Evolutionary conservation across 2,888 invertebrate genomes (phyloP), one percentile per base, ranked within the genome.

Genomic region (Scaptomyza tumidula): DNA sequence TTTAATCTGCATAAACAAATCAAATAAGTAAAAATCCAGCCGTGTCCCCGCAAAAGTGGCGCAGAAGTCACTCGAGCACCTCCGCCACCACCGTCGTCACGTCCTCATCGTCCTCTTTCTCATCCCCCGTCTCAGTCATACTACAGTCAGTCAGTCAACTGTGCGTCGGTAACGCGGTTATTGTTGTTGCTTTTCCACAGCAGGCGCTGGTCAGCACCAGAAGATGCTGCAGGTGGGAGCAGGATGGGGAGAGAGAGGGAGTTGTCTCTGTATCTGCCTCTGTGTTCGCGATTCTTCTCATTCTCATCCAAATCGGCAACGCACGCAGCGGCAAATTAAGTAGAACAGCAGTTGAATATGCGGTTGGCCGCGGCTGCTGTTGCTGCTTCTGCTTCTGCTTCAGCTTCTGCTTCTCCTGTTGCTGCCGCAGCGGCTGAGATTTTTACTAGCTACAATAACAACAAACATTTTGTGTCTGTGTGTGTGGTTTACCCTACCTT

Each of bases 1-100:
- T 90, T 90, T 90, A 90, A 90, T 90, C 90, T 89, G 84, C 84
- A 89, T 89, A 89, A 88, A 89, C 86, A 89, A 89, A 90, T 81
- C 81, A 90, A 89, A 86, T 88, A 83, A 85, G 89, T 79, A 75
- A 75, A 41, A 74, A 73, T 75, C 76, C 53, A 68, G 73, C 43
- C 58, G 75, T 57, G 56, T 71, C 54, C 68, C 59, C 71, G 74
- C 67, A 86, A 85, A 85, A 81, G 79, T 81, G 85, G 85, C 81
- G 78, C 81, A 86, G 85, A 85, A 81, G 77, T 81, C 86, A 71
- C 65, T 63, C 60, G 62, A 64, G 46, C 65, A 52, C 65, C 66
- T 45, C 62, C 68, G 46, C 71, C 58, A 54, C 61, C 50, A 35
- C 41, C 50, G 35, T 37, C 60, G 31, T 35, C 43, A 13, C 43